A percentile compares a stretch with the other conserved stretches of the same genome.
These are phyloP conservation scores for Meganola albula DNA, from an alignment of 2,888 invertebrate species.

Conservation along the genomic window DNA sequence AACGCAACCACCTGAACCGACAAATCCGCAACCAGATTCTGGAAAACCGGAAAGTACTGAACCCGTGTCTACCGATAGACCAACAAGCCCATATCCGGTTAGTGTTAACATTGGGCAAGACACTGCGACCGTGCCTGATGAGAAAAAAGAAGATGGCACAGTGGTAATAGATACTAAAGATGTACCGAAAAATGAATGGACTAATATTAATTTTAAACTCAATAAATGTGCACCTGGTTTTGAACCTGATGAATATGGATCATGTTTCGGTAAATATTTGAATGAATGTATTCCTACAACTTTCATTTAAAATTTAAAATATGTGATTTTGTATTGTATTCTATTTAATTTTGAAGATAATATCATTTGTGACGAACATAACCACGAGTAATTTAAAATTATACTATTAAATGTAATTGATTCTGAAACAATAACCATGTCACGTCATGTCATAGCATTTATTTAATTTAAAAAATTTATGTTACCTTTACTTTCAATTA, in stretches of 20 bases:
- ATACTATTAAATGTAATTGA: too few species aligned
- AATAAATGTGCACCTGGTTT: conserved; percentile 70
- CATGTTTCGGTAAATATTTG: conserved; percentile 73
- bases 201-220: conserved; percentile 39
- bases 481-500: too few species aligned
- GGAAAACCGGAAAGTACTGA: conserved; percentile 12
- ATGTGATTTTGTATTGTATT: too few species aligned
- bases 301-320: not conserved
- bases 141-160: conserved; percentile 37
- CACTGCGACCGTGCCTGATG: conserved; percentile 37
- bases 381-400: too few species aligned
- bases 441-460: too few species aligned
- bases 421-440: too few species aligned
- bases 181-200: conserved; percentile 53
- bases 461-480: too few species aligned
- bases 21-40: conserved; percentile 8
- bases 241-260: conserved; percentile 71
- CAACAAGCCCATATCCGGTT: too few species aligned
- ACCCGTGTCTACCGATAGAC: conserved; percentile 31
- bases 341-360: too few species aligned
- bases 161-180: conserved; percentile 43
- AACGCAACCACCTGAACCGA: conserved; percentile 4
- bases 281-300: not conserved
- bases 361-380: too few species aligned
- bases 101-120: conserved; percentile 37